Conservation (phyloP, 2,888 invertebrate genomes). For the Polymixis lichenea region DNA sequence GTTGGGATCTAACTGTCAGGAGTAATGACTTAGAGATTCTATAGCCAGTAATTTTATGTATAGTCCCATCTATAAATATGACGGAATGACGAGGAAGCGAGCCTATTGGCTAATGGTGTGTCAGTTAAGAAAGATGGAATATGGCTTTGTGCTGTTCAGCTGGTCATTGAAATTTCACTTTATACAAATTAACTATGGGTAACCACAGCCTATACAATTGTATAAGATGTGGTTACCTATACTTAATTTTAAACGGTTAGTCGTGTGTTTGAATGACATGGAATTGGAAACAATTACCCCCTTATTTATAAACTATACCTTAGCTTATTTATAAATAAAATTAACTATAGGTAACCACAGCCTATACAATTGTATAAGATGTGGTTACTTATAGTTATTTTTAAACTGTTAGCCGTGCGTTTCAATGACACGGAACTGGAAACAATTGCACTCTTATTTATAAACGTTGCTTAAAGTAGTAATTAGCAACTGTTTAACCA, state of each 20-base stretch:
- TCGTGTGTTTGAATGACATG: background rate
- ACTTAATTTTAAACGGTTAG: background rate
- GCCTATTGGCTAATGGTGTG: slow-evolving; percentile 26
- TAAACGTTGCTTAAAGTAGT: too few species aligned
- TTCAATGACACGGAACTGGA: background rate
- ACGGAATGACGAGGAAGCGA: slow-evolving; percentile 31
- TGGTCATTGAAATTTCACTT: too few species aligned
- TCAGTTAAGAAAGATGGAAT: slow-evolving; percentile 22
- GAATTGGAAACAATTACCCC: background rate
- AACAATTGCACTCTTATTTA: too few species aligned
- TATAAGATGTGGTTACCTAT: background rate
- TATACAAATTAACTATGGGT: too few species aligned
- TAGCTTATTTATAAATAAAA: too few species aligned
- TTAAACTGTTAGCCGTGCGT: background rate
- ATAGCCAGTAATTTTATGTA: slow-evolving; percentile 39
- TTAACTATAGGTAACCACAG: too few species aligned
- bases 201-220: too few species aligned
- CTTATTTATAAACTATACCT: too few species aligned
- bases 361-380: slow-evolving; percentile 3
- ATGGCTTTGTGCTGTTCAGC: slow-evolving; percentile 1
- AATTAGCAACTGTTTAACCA: too few species aligned
- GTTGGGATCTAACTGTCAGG: slow-evolving; percentile 35
- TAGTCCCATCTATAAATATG: slow-evolving; percentile 48
- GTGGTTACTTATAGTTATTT: background rate
- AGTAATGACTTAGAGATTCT: slow-evolving; percentile 45